A percentile compares a stretch with the other conserved stretches of the same genome.
Conservation (phyloP, 2,888 invertebrate genomes). For the Calliphora vomitoria region DNA sequence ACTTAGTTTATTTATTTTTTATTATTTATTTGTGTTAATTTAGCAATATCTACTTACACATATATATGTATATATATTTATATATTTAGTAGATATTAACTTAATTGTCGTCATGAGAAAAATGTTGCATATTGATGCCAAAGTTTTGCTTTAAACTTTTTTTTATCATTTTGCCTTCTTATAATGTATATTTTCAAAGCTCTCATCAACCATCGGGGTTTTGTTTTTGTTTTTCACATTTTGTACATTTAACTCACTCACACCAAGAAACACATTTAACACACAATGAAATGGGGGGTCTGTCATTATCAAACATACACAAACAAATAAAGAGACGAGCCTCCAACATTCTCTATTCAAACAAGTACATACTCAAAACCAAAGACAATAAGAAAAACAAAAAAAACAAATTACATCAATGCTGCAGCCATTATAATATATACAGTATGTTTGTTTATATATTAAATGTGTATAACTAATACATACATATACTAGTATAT, state of each 20-base stretch:
- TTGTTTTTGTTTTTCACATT: conserved; percentile 38
- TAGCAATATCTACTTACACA: background rate
- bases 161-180: background rate
- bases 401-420: conserved; percentile 13
- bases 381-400: conserved; percentile 9
- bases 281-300: conserved; percentile 56
- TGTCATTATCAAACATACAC: conserved; percentile 55
- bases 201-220: conserved; percentile 40
- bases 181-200: conserved; percentile 19
- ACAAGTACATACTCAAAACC: background rate
- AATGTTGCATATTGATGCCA: conserved; percentile 59
- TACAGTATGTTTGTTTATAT: background rate
- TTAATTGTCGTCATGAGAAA: conserved; percentile 52
- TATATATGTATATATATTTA: background rate
- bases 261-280: conserved; percentile 22
- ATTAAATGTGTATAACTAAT: too few relatives aligned
- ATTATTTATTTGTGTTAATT: conserved; percentile 46
- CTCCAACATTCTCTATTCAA: conserved; percentile 75
- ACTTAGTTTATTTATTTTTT: conserved; percentile 10
- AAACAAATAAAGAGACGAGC: conserved; percentile 77
- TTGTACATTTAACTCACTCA: conserved; percentile 37
- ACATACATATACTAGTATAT: conserved; percentile 2
- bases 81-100: background rate
- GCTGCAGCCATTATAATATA: background rate
- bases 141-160: conserved; percentile 46